Conservation (phyloP, 2,113 vertebrate genomes). For the Panthera uncia region DNA sequence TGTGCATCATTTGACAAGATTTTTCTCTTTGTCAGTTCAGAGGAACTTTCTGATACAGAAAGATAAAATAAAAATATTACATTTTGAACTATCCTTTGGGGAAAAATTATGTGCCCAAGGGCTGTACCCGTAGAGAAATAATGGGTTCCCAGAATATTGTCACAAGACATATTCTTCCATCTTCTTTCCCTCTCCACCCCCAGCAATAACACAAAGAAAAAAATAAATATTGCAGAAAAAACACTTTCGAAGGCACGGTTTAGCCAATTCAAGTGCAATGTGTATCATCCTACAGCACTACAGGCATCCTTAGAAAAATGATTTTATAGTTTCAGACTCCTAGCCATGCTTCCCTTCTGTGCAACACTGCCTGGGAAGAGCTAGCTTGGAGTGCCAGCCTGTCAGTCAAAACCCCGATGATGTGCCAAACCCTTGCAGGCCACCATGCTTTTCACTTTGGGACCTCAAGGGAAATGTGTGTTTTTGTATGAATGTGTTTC, state of each 20-base stretch:
- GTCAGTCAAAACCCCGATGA: background rate
- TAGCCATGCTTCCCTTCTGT: background rate
- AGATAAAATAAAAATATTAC: background rate
- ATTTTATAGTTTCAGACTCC: background rate
- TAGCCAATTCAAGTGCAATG: background rate
- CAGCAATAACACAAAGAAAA: constrained; percentile 36
- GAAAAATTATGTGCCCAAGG: background rate
- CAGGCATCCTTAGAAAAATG: background rate
- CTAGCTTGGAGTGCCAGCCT: background rate
- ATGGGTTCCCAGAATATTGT: background rate
- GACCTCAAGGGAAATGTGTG: background rate
- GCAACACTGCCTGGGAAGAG: background rate
- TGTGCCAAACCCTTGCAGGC: background rate
- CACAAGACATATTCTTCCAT: background rate
- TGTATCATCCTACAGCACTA: background rate
- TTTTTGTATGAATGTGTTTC: background rate
- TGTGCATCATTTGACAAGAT: background rate
- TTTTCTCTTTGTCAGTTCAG: constrained; percentile 43
- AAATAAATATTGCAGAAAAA: background rate
- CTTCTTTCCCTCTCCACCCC: background rate
- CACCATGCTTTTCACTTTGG: background rate
- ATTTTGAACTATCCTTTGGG: background rate
- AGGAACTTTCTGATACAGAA: background rate
- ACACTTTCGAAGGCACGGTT: background rate
- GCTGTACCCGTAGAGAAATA: background rate